Evolutionary conservation across 1,140 invertebrate species (phyloP).

Genomic region (Drosophila aff.): DNA sequence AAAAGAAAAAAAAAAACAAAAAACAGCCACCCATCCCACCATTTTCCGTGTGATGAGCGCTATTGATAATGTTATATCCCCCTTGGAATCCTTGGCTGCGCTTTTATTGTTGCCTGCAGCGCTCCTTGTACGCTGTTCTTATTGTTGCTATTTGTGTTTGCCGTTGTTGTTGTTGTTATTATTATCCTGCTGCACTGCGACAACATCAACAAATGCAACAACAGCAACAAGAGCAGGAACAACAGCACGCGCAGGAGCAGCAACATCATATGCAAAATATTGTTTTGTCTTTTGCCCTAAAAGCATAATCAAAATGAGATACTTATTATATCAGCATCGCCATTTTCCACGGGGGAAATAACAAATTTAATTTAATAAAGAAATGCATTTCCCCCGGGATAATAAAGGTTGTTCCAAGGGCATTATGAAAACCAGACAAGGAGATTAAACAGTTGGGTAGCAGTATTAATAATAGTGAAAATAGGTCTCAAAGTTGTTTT

Average conservation of each 20-base stretch:
- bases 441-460: no score
- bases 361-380: slow-evolving; percentile 46
- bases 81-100: slow-evolving; percentile 41
- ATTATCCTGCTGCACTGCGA: slow-evolving; percentile 44
- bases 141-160: slow-evolving; percentile 16
- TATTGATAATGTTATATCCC: slow-evolving; percentile 67
- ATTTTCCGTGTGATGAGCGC: slow-evolving; percentile 63
- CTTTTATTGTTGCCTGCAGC: slow-evolving; percentile 56
- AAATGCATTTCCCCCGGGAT: neutral
- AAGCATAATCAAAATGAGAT: slow-evolving; percentile 39
- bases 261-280: slow-evolving; percentile 41
- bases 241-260: neutral
- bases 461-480: no score
- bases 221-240: neutral
- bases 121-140: slow-evolving; percentile 33
- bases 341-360: slow-evolving; percentile 23
- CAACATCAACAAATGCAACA: slow-evolving; percentile 34
- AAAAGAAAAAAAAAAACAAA: neutral
- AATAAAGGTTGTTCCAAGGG: neutral
- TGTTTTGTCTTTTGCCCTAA: slow-evolving; percentile 36
- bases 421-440: neutral
- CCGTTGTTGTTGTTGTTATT: slow-evolving; percentile 22
- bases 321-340: slow-evolving; percentile 13
- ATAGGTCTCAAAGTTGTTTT: no score
- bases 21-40: neutral